Base-by-base conservation (phyloP, 1,140 invertebrate genomes). In the Amyelois transitella region DNA sequence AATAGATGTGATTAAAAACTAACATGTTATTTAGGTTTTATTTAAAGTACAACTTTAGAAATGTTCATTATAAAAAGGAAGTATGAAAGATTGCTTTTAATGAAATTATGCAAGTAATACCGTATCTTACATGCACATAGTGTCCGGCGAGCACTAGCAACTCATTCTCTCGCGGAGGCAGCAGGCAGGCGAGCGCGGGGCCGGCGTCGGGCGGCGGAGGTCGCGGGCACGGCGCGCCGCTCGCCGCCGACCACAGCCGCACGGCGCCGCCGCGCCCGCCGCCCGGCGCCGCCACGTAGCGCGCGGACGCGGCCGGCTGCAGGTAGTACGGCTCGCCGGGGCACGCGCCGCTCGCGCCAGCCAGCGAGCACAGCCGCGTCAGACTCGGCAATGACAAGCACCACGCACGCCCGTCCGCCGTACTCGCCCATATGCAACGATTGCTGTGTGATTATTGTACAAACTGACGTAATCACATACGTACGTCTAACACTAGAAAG, bases 151-250 rank as follows among this genome's bases (percentile, higher is more conserved):
- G 38, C 24, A 44, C 49, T 10, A 52, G 21, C 12, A 51, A 32
- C 8, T 10, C 25, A 18, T 44, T 55, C 1, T 43, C 47, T 19
- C 55, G 24, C 14, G 59, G 51, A 8, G 45, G 32, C 18, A 52
- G 53, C 28, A 55, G 17, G 24, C 51, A 53, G 38, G 51, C 55
- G 45, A 66, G 56, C 58, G 95, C 92, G 18, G 96, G 96, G 87
- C 96, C 3, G 95, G 91, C 28, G 98, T 94, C n/a, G 92, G 89
- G 91, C 89, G 18, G 86, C 85, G 83, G 93, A 91, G 54, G 49
- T 53, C 32, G 61, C 64, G 44, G 60, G 64, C 32, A 61, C 51
- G 64, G 64, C 66, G 62, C 50, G 43, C 58, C 28, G 69, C 47
- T 43, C 50, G 51, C 28, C 52, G 51, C 19, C 18, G 53, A 28